Conservation (phyloP, 2,888 invertebrate species). For the Xanthia togata region DNA sequence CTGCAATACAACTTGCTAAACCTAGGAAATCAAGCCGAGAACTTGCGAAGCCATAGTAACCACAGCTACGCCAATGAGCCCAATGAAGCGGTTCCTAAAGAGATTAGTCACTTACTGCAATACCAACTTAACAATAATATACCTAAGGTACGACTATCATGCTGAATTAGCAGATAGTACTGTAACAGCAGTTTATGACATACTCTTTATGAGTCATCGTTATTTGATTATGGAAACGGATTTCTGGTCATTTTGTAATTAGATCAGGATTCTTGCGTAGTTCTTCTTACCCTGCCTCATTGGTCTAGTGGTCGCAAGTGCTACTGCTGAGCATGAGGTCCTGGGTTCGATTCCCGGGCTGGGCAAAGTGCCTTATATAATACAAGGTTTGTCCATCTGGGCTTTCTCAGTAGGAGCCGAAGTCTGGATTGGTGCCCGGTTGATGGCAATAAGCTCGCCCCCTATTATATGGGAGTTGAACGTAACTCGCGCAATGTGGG, state of each 20-base stretch:
- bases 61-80: conserved; percentile 20
- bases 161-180: conserved; percentile 16
- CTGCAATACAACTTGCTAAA: conserved; percentile 7
- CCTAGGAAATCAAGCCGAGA: conserved; percentile 30
- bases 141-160: conserved; percentile 1
- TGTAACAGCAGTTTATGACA: background rate
- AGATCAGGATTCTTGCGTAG: background rate
- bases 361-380: too few species aligned
- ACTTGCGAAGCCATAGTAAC: conserved; percentile 48
- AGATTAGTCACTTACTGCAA: conserved; percentile 47
- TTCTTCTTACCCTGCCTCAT: background rate
- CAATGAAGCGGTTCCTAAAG: conserved; percentile 45
- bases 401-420: too few species aligned
- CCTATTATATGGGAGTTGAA: too few species aligned
- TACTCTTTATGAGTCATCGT: conserved; percentile 21
- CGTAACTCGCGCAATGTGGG: too few species aligned
- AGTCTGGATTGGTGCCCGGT: too few species aligned
- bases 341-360: too few species aligned
- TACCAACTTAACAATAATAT: conserved; percentile 9
- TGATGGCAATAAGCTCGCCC: too few species aligned
- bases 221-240: conserved; percentile 3
- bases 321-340: too few species aligned
- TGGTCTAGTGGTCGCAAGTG: too few species aligned
- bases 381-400: too few species aligned
- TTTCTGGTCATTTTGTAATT: background rate